Base-by-base conservation (phyloP, 2,888 invertebrate species). In the Aproaerema taeniolella region DNA sequence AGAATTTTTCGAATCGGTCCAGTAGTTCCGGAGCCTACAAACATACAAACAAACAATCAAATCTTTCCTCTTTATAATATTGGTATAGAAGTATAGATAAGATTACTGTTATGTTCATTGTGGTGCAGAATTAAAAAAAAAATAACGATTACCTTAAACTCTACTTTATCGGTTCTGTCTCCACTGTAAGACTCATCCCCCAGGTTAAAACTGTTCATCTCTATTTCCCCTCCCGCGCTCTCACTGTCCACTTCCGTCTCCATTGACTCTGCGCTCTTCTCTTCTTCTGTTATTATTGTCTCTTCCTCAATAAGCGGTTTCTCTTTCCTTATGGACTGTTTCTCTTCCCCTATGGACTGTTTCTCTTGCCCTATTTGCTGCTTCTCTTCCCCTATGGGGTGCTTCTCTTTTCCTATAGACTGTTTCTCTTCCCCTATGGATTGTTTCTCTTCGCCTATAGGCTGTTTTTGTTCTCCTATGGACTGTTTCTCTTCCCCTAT, bases 141-240 rank as follows among this genome's bases (percentile, higher is more conserved):
- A n/a, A n/a, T n/a, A n/a, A n/a, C n/a, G n/a, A n/a, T 36, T 34
- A 60, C 60, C 57, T 62, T 58, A 40, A 57, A 51, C 8, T 52
- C 50, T 0, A 16, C 37, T 28, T 42, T 40, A 7, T 47, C 40
- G 14, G 36, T 32, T 26, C 17, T 16, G n/a, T n/a, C 20, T 20
- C 20, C 20, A 4, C 4, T 8, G 8, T 6, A 20, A 4, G 20
- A 8, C 20, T 20, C 20, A 47, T 49, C 51, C 28, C 45, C 45
- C 8, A 46, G 44, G 11, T 49, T 38, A 1, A 42, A 31, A 24
- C 6, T 46, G 42, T 31, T 34, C 41, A 20, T 17, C 15, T 11
- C 26, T 28, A 40, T 47, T 9, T 5, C 12, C n/a, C 32, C 30
- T 8, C 20, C 8, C 20, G 8, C 20, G 4, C 20, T 43, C 15